These are phyloP conservation scores for Mallotus villosus DNA, from an alignment of 2,797 vertebrate genomes.

Conservation along the genomic window DNA sequence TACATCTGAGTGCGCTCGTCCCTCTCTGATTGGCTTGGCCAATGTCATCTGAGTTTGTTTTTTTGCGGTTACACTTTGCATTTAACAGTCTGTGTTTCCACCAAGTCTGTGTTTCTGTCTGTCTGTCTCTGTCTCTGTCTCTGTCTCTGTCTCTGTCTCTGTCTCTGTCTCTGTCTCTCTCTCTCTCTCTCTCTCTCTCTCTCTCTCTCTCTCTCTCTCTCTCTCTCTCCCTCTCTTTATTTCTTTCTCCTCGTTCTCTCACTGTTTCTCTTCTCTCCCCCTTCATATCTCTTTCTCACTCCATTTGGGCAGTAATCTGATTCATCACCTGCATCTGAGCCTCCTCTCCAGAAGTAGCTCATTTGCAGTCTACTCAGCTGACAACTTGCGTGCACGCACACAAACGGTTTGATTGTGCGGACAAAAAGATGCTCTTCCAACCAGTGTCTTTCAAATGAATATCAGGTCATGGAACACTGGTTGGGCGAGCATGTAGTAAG, in stretches of 20 bases:
- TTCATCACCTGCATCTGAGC: too few relatives aligned
- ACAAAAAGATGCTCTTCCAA: too few relatives aligned
- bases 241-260: background rate
- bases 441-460: too few relatives aligned
- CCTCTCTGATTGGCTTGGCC: slow-evolving; percentile 30
- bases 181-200: background rate
- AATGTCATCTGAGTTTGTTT: slow-evolving; percentile 12
- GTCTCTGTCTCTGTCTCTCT: background rate
- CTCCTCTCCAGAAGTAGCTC: too few relatives aligned
- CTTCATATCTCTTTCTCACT: background rate
- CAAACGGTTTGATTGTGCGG: too few relatives aligned
- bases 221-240: background rate
- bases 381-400: too few relatives aligned
- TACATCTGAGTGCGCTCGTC: background rate
- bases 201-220: background rate
- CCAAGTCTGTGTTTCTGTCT: background rate
- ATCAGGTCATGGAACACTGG: too few relatives aligned
- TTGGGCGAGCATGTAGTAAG: too few relatives aligned
- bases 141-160: background rate
- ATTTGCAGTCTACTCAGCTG: too few relatives aligned
- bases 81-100: background rate
- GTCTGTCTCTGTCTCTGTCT: background rate
- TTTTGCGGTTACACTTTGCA: background rate
- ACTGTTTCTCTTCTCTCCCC: background rate
- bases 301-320: background rate